phyloP scores from a whole-genome alignment of 2,797 vertebrate genomes.

The Danio jaintianensis region DNA sequence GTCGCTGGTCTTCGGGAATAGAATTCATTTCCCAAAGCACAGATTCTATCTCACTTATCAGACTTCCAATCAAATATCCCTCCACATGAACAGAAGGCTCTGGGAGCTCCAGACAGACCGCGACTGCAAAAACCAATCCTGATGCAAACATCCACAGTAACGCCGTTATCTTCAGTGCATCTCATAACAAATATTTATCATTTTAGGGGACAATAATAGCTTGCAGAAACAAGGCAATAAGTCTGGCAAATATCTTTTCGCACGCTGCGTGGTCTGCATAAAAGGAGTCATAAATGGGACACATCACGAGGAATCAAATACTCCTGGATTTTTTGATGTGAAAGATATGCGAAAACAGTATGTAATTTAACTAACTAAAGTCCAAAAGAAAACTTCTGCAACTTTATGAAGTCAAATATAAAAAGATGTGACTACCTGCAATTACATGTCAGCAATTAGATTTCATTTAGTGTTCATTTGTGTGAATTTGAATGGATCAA shows the following conservation, averaged over 20 bases:
- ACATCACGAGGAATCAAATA: not conserved
- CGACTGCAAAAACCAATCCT: slow-evolving; percentile 19
- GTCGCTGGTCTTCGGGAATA: slow-evolving; percentile 53
- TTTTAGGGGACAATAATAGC: slow-evolving; percentile 29
- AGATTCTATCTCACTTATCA: slow-evolving; percentile 67
- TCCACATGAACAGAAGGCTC: slow-evolving; percentile 48
- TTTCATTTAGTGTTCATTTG: too few species aligned
- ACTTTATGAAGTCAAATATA: too few species aligned
- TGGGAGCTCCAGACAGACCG: slow-evolving; percentile 16
- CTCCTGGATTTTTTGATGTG: not conserved
- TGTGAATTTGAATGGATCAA: too few species aligned
- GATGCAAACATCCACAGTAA: slow-evolving; percentile 20
- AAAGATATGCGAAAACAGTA: not conserved
- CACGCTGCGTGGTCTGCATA: slow-evolving; percentile 16
- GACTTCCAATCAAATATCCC: slow-evolving; percentile 64
- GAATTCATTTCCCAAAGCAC: slow-evolving; percentile 63
- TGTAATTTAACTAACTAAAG: not conserved
- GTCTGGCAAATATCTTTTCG: slow-evolving; percentile 27
- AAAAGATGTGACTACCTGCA: too few species aligned
- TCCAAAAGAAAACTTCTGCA: not conserved
- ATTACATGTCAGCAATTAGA: too few species aligned
- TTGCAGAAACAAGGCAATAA: slow-evolving; percentile 38
- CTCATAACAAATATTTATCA: slow-evolving; percentile 38
- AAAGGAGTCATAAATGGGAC: not conserved
- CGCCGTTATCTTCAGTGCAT: slow-evolving; percentile 19